Percentiles rank a stretch among this genome's conserved stretches.
Evolutionary conservation across 2,888 invertebrate species (phyloP).

Genomic region (Hypsopygia costalis): DNA sequence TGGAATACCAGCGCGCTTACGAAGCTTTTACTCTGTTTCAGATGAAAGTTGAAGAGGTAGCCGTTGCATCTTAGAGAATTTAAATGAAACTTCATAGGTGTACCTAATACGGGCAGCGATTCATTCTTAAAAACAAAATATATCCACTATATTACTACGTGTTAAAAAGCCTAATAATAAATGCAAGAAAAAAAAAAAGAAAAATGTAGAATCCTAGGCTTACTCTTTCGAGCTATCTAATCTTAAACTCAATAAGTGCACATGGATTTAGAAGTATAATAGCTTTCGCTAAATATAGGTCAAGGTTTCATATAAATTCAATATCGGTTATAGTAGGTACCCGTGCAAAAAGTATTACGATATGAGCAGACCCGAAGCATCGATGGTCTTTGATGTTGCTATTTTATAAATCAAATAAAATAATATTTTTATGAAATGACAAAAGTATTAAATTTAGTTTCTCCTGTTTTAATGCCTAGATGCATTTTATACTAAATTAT

Average conservation of each 20-base stretch:
- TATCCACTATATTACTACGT: conserved; percentile 67
- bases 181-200: conserved; percentile 58
- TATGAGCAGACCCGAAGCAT: conserved; percentile 48
- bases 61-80: conserved; percentile 63
- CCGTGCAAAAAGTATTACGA: conserved; percentile 62
- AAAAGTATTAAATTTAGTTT: conserved; percentile 72
- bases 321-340: conserved; percentile 49
- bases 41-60: conserved; percentile 79
- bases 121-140: conserved; percentile 59
- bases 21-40: conserved; percentile 41
- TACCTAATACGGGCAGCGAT: conserved; percentile 70
- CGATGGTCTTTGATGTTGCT: conserved; percentile 55
- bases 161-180: conserved; percentile 76
- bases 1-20: neutral
- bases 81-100: conserved; percentile 75
- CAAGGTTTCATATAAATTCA: conserved; percentile 56
- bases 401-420: conserved; percentile 55
- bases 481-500: conserved; percentile 50
- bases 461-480: conserved; percentile 42
- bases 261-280: conserved; percentile 66
- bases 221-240: conserved; percentile 72
- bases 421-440: conserved; percentile 76
- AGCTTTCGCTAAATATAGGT: conserved; percentile 61
- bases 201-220: conserved; percentile 73
- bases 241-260: conserved; percentile 70